phyloP scores from a whole-genome alignment of 2,888 invertebrate genomes.

The Metacarcinus magister region DNA sequence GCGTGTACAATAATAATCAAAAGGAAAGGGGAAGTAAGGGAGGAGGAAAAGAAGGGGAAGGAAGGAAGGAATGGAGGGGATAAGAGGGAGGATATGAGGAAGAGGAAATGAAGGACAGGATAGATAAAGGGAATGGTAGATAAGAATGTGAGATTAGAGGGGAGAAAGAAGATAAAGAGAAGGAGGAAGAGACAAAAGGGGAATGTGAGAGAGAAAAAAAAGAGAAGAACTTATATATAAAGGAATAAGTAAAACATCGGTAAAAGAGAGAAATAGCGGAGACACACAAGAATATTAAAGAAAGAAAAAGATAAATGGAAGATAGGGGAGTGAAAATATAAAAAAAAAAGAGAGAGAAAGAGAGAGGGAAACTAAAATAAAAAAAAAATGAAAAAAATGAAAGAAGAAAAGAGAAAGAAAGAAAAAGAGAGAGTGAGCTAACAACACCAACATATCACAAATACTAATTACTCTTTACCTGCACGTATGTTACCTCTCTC shows the following conservation, averaged over 20 bases:
- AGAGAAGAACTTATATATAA: not conserved
- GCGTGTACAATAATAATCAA: not conserved
- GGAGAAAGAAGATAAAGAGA: not conserved
- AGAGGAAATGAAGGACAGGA: not conserved
- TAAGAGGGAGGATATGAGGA: not conserved
- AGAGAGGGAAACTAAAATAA: not conserved
- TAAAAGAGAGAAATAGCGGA: not conserved
- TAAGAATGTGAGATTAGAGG: not conserved
- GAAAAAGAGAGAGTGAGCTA: not conserved
- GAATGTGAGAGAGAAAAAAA: not conserved
- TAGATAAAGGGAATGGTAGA: not conserved
- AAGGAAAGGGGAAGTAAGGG: not conserved
- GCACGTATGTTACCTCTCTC: not conserved
- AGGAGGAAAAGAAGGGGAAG: not conserved
- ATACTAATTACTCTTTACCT: too few relatives aligned
- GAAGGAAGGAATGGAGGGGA: not conserved
- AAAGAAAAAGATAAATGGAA: not conserved
- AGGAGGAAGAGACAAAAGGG: too few relatives aligned
- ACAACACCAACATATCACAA: too few relatives aligned
- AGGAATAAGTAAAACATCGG: not conserved
- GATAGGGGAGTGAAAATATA: not conserved
- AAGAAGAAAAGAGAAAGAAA: not conserved
- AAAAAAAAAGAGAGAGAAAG: not conserved
- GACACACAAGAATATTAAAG: not conserved
- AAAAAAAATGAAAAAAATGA: not conserved